Percentiles rank a stretch among this genome's conserved stretches.
phyloP scores from a whole-genome alignment of 2,888 invertebrate genomes.

The Monochamus alternatus region DNA sequence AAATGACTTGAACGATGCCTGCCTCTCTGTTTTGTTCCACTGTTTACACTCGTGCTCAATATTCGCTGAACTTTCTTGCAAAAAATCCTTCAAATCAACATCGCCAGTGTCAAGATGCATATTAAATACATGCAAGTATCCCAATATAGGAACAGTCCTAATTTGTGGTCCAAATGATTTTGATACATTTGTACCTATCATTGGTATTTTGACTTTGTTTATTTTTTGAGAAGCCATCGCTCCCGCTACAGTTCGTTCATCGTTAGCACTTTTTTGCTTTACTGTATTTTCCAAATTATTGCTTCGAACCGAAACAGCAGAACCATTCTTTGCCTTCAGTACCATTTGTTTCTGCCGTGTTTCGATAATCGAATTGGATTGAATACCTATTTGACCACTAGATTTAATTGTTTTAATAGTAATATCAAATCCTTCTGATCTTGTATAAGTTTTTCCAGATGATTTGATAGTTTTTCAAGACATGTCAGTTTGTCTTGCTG shows the following conservation, averaged over 20 bases:
- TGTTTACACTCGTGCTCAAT: slow-evolving; percentile 8
- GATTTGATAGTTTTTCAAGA: slow-evolving; percentile 1
- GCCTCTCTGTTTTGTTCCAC: slow-evolving; percentile 15
- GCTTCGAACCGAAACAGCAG: too few relatives aligned
- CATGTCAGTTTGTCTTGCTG: neutral
- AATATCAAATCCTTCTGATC: slow-evolving; percentile 17
- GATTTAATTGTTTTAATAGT: neutral
- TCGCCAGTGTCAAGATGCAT: neutral
- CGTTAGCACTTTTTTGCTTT: neutral
- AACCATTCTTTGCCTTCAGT: neutral
- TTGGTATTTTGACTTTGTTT: neutral
- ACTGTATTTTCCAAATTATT: neutral
- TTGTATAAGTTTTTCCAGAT: neutral
- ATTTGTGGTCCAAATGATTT: slow-evolving; percentile 5
- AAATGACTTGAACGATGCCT: slow-evolving; percentile 11
- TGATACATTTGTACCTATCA: slow-evolving; percentile 3
- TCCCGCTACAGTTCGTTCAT: neutral
- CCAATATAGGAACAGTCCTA: neutral
- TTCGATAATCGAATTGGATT: slow-evolving; percentile 3
- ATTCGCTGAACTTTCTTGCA: slow-evolving; percentile 6
- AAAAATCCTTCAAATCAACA: neutral
- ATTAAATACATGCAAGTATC: slow-evolving; percentile 11
- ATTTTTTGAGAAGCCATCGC: slow-evolving; percentile 14
- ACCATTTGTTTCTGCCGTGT: neutral
- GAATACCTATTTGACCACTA: too few relatives aligned